Evolutionary conservation across 37 sponge, comb jelly and placozoan species (phyloP), one percentile per base, ranked within the genome.

Genomic region (Cladorhizidae sp.): DNA sequence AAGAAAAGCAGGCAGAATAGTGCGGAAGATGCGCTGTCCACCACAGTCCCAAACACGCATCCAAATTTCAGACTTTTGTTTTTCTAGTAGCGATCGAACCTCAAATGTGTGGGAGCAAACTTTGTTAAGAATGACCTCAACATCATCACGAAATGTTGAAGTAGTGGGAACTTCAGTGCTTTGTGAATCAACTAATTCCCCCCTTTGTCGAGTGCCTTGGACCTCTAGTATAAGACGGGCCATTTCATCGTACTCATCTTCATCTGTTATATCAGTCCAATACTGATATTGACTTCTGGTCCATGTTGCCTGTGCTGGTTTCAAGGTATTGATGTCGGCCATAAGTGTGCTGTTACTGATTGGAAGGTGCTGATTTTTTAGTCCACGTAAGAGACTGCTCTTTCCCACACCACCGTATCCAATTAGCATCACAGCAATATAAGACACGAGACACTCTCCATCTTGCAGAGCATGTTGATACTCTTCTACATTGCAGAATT

Each of bases 41-140:
- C 89, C 89, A 89, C 89, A 78, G 61, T 89, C 89, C 88, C 88
- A 88, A 25, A 82, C 33, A 67, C 76, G 57, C 37, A 87, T 38
- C 28, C 68, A 32, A 12, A 80, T 70, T 28, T 81, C 72, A 3
- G 38, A 64, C 23, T 77, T 40, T 25, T 41, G 51, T 43, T 1
- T 17, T 49, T 49, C 18, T 33, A 9, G 49, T 45, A 12, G 8
- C 49, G 9, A 45, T 45, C 9, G 5, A 45, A 45, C 9, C 5
- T 5, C 49, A 45, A 12, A 12, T 12, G 49, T 9, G 9, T 9
- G 49, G 49, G 49, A 5, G 9, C 5, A 45, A 5, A 45, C 49
- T 45, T 45, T 45, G 9, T 5, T 9, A 5, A 45, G 5, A 12
- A 45, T 45, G 9, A 9, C 49, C 9, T 45, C 9, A 45, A 45